Evolutionary conservation across 2,113 vertebrate species (phyloP), one percentile per base, ranked within the genome.

Genomic region (Ciconia stormi): DNA sequence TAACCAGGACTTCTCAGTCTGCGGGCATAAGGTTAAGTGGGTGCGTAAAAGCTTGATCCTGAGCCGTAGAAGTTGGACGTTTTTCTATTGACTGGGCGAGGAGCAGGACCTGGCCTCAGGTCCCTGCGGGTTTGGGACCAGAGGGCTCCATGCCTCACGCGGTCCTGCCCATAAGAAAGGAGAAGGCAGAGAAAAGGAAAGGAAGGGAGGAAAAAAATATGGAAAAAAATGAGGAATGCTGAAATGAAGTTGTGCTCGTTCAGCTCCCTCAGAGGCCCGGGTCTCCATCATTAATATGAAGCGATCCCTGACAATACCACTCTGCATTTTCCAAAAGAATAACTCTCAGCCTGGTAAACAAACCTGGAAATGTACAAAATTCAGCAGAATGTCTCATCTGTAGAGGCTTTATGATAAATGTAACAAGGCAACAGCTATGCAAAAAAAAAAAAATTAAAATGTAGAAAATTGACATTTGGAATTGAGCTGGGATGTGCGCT

Each of bases 381-480:
- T n/a, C 82, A 16, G 7, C 55, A 21, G 80, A 50, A 92, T 27
- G 90, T 32, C 96, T 93, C 81, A 18, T 85, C 84, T 86, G 1
- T 1, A 32, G 74, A 62, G 82, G 81, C 90, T 83, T 81, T 52
- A 26, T 90, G 93, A 96, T 63, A 93, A 88, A 93, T 84, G 50
- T 27, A 96, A 92, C 66, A 61, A 82, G 78, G 80, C 95, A 87
- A 82, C 61, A 56, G 76, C 83, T 55, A 42, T 26, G 65, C 7
- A 40, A 49, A 62, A 67, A 65, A 38, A 38, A 38, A 67, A 87
- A 77, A 82, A 92, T 71, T 81, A 65, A 95, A 97, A 94, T 6
- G 72, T 74, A 80, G 91, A 58, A 95, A 93, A 95, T 89, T 97
- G 95, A 79, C 97, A 76, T 95, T 95, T 95, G 96, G 92, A 96